Evolutionary conservation across 2,797 vertebrate species (phyloP), one percentile per base, ranked within the genome.

Genomic region (Zenarchopterus dispar): DNA sequence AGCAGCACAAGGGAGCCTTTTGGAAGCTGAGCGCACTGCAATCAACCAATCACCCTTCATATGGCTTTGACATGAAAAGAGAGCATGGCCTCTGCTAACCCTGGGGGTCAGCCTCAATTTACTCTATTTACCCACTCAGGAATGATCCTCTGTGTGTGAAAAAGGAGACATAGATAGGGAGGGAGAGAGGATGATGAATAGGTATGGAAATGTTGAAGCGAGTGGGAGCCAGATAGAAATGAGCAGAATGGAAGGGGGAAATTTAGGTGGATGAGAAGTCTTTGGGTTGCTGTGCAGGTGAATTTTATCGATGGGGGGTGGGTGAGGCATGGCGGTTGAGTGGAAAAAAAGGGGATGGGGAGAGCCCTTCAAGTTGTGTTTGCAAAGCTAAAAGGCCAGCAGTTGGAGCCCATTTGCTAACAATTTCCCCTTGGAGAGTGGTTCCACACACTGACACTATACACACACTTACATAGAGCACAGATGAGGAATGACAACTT

Each of bases 1-100:
- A 78, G 88, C 91, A 88, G 84, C 94, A 93, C 94, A 89, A 94
- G 94, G 94, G 94, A 93, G 94, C 91, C 89, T 88, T 92, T 92
- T 89, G 88, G 88, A 94, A 94, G 92, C 89, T 89, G 94, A 95
- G 92, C 93, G 91, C 93, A 89, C 93, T 84, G 93, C 95, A 94
- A 93, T 91, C 90, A 93, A 95, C 94, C 93, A 94, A 93, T 93
- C 91, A 93, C 87, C 78, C 93, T 87, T 95, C 93, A 94, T 95
- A 94, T 94, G 88, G 86, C 88, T 90, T 90, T 92, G 90, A 91
- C 89, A 91, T 93, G 88, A 92, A 92, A 91, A 92, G 90, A 90
- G 87, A 90, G 85, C 54, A 23, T 81, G 84, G 81, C 90, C 87
- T 68, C 82, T 80, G 65, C 85, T 85, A 84, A 91, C 88, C 86